Evolutionary conservation across 2,797 vertebrate species (phyloP).

Genomic region (Macropodus opercularis): DNA sequence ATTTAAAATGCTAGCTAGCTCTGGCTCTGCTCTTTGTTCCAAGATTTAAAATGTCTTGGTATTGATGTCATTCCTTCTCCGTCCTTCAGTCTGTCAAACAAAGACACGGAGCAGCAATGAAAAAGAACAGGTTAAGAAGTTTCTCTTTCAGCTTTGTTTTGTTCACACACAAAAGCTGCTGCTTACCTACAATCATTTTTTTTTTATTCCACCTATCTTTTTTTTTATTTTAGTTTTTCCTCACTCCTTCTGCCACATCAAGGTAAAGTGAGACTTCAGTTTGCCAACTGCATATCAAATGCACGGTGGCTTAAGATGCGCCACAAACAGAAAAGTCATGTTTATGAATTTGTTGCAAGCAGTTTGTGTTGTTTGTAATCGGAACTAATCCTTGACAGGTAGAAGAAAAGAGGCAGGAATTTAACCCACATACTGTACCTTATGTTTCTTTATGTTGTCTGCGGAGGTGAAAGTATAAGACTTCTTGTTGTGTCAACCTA

Average conservation of each 20-base stretch:
- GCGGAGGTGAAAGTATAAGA: conserved; percentile 61
- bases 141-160: conserved; percentile 77
- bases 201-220: conserved; percentile 51
- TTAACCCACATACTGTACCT: conserved; percentile 34
- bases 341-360: conserved; percentile 50
- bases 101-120: conserved; percentile 51
- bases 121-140: conserved; percentile 77
- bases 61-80: conserved; percentile 80
- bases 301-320: conserved; percentile 55
- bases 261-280: conserved; percentile 67
- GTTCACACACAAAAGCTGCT: conserved; percentile 59
- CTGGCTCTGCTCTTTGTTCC: conserved; percentile 67
- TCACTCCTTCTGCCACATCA: conserved; percentile 67
- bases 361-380: conserved; percentile 49
- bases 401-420: conserved; percentile 27
- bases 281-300: conserved; percentile 74
- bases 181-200: conserved; percentile 55
- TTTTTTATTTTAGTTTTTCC: conserved; percentile 60
- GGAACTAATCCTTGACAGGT: conserved; percentile 50
- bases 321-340: conserved; percentile 49
- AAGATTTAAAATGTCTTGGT: conserved; percentile 73
- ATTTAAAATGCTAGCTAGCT: conserved; percentile 59
- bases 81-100: conserved; percentile 74
- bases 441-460: conserved; percentile 32
- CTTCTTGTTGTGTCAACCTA: conserved; percentile 63